phyloP scores from a whole-genome alignment of 1,140 invertebrate genomes.

The Callitettix versicolor region DNA sequence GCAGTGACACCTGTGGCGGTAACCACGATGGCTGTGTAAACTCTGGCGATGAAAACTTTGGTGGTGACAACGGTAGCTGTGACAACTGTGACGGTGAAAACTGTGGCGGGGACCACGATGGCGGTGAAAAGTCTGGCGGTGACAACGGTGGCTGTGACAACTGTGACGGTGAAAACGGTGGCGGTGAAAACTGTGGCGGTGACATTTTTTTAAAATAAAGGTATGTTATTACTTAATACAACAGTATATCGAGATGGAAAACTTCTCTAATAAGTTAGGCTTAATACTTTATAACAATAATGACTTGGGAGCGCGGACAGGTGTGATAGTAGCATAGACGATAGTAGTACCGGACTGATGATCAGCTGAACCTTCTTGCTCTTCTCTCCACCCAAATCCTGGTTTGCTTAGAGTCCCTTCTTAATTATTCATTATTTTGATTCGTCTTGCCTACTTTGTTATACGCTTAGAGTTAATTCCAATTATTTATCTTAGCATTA shows the following conservation, averaged over 20 bases:
- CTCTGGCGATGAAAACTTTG: background rate
- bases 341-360: too few species aligned
- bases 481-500: too few species aligned
- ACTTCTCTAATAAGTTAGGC: constrained; percentile 1
- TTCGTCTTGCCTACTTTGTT: too few species aligned
- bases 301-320: background rate
- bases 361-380: too few species aligned
- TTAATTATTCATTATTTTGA: too few species aligned
- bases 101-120: background rate
- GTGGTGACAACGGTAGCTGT: background rate
- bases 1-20: background rate
- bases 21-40: background rate
- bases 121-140: background rate
- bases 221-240: background rate
- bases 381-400: too few species aligned
- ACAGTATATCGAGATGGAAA: constrained; percentile 8
- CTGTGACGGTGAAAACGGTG: background rate
- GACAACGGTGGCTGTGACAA: background rate
- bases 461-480: too few species aligned
- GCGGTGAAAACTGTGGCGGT: background rate
- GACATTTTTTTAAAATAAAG: background rate
- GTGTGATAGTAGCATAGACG: constrained; percentile 10
- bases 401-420: too few species aligned
- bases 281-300: background rate
- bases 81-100: background rate